phyloP scores from a whole-genome alignment of 2,888 invertebrate species.

The Baccha elongata region DNA sequence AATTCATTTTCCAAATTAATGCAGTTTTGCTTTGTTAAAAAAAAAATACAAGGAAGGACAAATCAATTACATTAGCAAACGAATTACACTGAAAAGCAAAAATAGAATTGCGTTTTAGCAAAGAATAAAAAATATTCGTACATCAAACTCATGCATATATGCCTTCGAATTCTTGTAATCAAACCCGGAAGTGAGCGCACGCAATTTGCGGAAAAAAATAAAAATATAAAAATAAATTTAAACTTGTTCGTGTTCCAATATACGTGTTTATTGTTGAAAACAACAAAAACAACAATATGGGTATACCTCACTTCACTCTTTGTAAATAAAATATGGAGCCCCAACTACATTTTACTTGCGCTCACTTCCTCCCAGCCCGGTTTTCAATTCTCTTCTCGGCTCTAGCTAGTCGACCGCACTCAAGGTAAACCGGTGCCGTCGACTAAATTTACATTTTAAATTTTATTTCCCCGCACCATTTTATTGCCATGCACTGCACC shows the following conservation, averaged over 20 bases:
- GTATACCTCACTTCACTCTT: not conserved
- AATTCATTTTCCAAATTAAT: constrained; percentile 32
- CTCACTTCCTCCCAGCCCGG: not conserved
- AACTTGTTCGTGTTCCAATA: constrained; percentile 57
- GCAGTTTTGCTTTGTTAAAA: not conserved
- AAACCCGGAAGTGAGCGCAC: constrained; percentile 68
- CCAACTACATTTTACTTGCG: constrained; percentile 51
- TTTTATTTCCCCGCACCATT: constrained; percentile 21
- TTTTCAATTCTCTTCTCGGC: constrained; percentile 4
- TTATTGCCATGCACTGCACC: constrained; percentile 66
- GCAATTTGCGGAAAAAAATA: constrained; percentile 63
- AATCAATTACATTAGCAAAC: constrained; percentile 60
- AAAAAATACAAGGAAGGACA: constrained; percentile 60
- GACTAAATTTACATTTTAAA: constrained; percentile 68
- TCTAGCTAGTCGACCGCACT: constrained; percentile 65
- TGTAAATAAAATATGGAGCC: not conserved
- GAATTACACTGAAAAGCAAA: constrained; percentile 38
- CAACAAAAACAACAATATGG: constrained; percentile 19
- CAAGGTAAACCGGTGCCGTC: constrained; percentile 73
- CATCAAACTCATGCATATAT: too few relatives aligned
- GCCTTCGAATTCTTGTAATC: constrained; percentile 57
- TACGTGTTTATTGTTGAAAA: constrained; percentile 15
- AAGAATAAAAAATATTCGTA: not conserved
- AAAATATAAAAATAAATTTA: constrained; percentile 34
- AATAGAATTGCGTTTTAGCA: constrained; percentile 27